phyloP scores from a whole-genome alignment of 2,797 vertebrate genomes.

The Forpus xanthops region DNA sequence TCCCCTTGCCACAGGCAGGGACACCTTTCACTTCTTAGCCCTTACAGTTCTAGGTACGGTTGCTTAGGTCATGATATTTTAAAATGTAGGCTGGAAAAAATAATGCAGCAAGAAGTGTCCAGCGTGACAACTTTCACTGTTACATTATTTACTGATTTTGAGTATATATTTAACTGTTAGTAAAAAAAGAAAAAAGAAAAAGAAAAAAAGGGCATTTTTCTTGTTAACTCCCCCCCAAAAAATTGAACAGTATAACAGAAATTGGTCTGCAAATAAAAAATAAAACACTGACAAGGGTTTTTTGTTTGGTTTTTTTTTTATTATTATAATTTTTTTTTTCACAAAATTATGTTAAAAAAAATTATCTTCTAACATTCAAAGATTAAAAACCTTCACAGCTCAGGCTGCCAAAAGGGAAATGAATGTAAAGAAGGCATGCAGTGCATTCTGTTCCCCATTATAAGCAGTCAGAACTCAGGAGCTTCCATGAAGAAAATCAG shows the following conservation, averaged over 20 bases:
- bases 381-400: neutral
- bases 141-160: neutral
- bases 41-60: neutral
- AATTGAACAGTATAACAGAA: neutral
- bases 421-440: neutral
- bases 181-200: neutral
- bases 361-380: neutral
- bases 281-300: neutral
- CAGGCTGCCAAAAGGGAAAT: neutral
- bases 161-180: neutral
- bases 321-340: no score
- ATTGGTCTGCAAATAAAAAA: neutral
- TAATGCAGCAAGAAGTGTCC: neutral
- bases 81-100: neutral
- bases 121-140: neutral
- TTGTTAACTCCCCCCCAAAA: neutral
- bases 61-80: fast-evolving
- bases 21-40: neutral
- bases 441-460: neutral
- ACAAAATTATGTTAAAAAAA: neutral
- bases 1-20: neutral
- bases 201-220: neutral
- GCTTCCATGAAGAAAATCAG: neutral
- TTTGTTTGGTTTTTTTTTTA: no score
- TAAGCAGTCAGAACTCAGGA: neutral